Conservation (phyloP, 2,888 invertebrate species). For the Neoscelio sp. region DNA sequence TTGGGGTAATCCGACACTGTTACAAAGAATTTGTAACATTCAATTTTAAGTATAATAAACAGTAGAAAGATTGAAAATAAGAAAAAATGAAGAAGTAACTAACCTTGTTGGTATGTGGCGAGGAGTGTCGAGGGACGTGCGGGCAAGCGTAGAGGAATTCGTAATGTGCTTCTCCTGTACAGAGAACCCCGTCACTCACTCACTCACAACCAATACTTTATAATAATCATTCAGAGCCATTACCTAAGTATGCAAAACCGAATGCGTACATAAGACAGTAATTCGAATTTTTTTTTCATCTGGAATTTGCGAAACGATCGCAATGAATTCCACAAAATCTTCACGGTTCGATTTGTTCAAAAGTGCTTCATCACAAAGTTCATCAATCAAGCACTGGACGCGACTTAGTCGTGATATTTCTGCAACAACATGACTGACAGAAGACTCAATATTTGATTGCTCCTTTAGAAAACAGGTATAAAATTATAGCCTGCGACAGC, state of each 20-base stretch:
- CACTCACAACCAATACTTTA: slow-evolving; percentile 77
- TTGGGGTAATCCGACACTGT: neutral
- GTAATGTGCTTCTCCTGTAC: slow-evolving; percentile 83
- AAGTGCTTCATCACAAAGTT: slow-evolving; percentile 5
- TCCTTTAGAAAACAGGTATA: slow-evolving; percentile 45
- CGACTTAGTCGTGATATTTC: slow-evolving; percentile 2
- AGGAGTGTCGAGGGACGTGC: slow-evolving; percentile 82
- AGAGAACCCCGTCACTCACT: slow-evolving; percentile 82
- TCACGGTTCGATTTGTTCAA: slow-evolving; percentile 30
- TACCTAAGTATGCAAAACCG: slow-evolving; percentile 43
- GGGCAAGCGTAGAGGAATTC: slow-evolving; percentile 80
- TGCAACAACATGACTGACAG: slow-evolving; percentile 50
- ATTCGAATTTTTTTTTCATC: slow-evolving; percentile 3
- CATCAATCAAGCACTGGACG: slow-evolving; percentile 29
- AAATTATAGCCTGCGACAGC: slow-evolving; percentile 57
- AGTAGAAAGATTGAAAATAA: slow-evolving; percentile 9
- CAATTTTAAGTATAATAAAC: no score
- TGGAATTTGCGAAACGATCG: slow-evolving; percentile 12
- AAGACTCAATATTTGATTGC: slow-evolving; percentile 57
- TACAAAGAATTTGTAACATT: no score
- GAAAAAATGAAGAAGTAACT: slow-evolving; percentile 73
- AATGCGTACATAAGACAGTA: slow-evolving; percentile 7
- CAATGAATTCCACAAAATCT: slow-evolving; percentile 5
- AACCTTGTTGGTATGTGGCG: slow-evolving; percentile 82
- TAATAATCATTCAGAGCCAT: slow-evolving; percentile 1